Evolutionary conservation across 2,797 vertebrate species (phyloP), one percentile per base, ranked within the genome.

Genomic region (Hylomyscus alleni): DNA sequence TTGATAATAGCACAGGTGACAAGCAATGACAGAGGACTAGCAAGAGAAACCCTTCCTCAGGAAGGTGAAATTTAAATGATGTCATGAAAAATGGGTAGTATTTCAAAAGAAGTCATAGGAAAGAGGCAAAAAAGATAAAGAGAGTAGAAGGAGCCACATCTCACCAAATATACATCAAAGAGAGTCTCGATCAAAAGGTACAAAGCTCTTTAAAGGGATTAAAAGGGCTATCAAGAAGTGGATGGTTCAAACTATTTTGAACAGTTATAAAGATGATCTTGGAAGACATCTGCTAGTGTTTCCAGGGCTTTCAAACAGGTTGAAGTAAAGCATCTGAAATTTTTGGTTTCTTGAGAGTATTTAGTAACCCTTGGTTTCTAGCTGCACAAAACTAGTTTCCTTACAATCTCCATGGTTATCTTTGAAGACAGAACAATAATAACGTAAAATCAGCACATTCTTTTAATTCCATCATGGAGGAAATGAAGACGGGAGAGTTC

Each of bases 151-250:
- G 58, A 96, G 72, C 10, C 44, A 22, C 9, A 65, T 22, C 5
- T 60, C 17, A 87, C 44, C 29, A 86, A 94, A 24, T 93, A 93
- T 60, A 78, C n/a, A 92, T 93, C 93, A 92, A 93, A 97, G 34
- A 75, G 6, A 91, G 31, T 40, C 86, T 69, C 5, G 40, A 94
- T 85, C 88, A 90, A 96, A 97, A 83, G 76, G 22, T 37, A 76
- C 83, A 92, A 85, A 60, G 67, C 80, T 20, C 83, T 54, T 96
- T 90, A 86, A 91, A 54, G 76, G 89, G 58, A 96, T 77, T 85
- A 82, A 95, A 97, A 94, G 56, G 29, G 92, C 22, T 69, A 54
- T 24, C 72, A 94, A 93, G 90, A 94, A 90, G 75, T 7, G 6
- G 77, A 87, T 84, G 50, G 29, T 56, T 94, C 34, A 77, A 86